Evolutionary conservation across 1,140 invertebrate species (phyloP).

Genomic region (Cyphomyrmex costatus): DNA sequence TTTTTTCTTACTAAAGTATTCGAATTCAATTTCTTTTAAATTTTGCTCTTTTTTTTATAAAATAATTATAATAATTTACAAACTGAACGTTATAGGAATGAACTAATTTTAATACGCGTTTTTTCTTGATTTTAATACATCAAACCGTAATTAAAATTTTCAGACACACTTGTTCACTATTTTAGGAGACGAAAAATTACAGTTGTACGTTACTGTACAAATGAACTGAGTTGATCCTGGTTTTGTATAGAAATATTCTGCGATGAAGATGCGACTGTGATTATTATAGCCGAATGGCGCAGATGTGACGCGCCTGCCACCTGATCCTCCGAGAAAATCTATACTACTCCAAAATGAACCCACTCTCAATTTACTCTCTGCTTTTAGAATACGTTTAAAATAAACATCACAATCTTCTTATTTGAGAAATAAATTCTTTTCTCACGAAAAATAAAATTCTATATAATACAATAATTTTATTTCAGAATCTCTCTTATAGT

Average conservation of each 20-base stretch:
- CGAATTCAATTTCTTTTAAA: neutral
- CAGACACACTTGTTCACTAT: neutral
- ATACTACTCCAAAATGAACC: constrained; percentile 1
- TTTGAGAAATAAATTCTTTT: neutral
- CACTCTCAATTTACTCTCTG: neutral
- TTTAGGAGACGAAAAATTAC: constrained; percentile 6
- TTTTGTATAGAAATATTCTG: neutral
- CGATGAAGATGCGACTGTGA: neutral
- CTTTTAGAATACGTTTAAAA: neutral
- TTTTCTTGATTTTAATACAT: neutral
- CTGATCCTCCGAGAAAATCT: constrained; percentile 51
- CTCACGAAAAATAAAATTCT: neutral
- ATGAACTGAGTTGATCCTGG: neutral
- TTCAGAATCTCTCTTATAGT: neutral
- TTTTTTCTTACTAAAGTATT: neutral
- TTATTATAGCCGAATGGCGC: constrained; percentile 26
- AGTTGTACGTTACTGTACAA: neutral
- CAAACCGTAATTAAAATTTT: neutral
- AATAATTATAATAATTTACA: neutral
- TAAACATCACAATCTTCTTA: neutral
- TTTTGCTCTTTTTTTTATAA: neutral
- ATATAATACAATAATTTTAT: neutral
- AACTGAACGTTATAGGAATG: neutral
- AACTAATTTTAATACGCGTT: neutral
- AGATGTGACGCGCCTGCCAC: constrained; percentile 40